These are phyloP conservation scores for Theretra japonica DNA, from an alignment of 2,888 invertebrate genomes.

Conservation along the genomic window DNA sequence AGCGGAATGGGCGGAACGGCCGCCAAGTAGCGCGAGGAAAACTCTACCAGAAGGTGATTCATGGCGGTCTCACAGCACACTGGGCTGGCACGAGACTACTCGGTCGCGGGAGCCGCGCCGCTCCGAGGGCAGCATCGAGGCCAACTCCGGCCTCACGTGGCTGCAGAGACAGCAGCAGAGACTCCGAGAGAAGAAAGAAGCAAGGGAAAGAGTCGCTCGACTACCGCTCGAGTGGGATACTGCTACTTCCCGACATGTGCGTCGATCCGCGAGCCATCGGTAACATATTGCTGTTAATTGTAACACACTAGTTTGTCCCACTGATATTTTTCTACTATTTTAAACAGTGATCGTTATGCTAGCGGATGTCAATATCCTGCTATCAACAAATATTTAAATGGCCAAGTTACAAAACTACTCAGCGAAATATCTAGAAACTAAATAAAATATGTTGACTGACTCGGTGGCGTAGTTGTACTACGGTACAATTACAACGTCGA, in stretches of 20 bases:
- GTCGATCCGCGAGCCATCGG: conserved; percentile 82
- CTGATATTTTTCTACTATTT: too few species aligned
- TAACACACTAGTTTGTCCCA: too few species aligned
- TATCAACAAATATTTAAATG: too few species aligned
- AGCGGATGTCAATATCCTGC: too few species aligned
- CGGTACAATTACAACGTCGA: too few species aligned
- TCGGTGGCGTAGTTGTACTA: too few species aligned
- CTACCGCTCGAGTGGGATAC: conserved; percentile 87
- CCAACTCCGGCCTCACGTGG: conserved; percentile 88
- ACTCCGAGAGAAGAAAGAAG: conserved; percentile 90
- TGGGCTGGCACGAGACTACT: conserved; percentile 73
- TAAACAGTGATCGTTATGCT: too few species aligned
- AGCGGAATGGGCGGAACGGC: conserved; percentile 72
- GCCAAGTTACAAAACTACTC: too few species aligned
- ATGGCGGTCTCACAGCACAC: conserved; percentile 73
- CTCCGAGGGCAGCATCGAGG: conserved; percentile 72
- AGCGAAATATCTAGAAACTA: too few species aligned
- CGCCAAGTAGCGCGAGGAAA: conserved; percentile 64
- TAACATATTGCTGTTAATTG: conserved; percentile 45
- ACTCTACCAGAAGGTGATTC: conserved; percentile 70
- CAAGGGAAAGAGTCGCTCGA: conserved; percentile 89
- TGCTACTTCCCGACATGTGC: conserved; percentile 75
- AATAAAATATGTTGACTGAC: too few species aligned
- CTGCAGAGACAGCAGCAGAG: conserved; percentile 93
- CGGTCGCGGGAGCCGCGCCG: conserved; percentile 70